phyloP scores from a whole-genome alignment of 2,888 invertebrate genomes.

The Nemurella pictetii region DNA sequence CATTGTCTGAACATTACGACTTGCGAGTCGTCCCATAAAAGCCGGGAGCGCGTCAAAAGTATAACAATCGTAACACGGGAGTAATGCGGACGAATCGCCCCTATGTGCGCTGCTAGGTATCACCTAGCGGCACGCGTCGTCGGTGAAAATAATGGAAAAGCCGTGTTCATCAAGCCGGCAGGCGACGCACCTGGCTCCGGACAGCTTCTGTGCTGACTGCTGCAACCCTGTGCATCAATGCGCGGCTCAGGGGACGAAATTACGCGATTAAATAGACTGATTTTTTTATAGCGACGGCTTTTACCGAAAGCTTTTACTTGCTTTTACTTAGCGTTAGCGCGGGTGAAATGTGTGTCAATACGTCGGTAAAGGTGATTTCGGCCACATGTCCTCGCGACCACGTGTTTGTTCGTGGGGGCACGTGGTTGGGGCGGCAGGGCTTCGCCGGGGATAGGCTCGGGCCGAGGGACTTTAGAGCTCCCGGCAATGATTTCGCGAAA shows the following conservation, averaged over 20 bases:
- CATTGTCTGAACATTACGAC: not conserved
- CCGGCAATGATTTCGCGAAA: not conserved
- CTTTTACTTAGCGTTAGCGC: not conserved
- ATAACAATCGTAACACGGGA: not conserved
- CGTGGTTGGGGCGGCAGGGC: not conserved
- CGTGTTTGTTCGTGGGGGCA: not conserved
- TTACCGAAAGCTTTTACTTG: not conserved
- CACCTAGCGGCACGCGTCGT: not conserved
- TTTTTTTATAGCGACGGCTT: not conserved
- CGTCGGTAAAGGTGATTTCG: not conserved
- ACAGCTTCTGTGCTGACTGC: not conserved
- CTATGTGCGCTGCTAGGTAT: not conserved
- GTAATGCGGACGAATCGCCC: not conserved
- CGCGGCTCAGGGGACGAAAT: not conserved
- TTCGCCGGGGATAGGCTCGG: not conserved
- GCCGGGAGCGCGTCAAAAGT: not conserved
- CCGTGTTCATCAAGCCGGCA: slow-evolving; percentile 7
- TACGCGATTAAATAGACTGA: not conserved
- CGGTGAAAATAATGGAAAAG: slow-evolving; percentile 15
- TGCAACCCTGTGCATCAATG: not conserved
- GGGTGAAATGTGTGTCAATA: not conserved
- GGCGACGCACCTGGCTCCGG: not conserved
- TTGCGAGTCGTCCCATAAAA: not conserved
- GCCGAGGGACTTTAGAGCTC: not conserved
- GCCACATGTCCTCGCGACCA: not conserved